Evolutionary conservation across 2,797 vertebrate species (phyloP), one percentile per base, ranked within the genome.

Genomic region (Lacerta bilineata): DNA sequence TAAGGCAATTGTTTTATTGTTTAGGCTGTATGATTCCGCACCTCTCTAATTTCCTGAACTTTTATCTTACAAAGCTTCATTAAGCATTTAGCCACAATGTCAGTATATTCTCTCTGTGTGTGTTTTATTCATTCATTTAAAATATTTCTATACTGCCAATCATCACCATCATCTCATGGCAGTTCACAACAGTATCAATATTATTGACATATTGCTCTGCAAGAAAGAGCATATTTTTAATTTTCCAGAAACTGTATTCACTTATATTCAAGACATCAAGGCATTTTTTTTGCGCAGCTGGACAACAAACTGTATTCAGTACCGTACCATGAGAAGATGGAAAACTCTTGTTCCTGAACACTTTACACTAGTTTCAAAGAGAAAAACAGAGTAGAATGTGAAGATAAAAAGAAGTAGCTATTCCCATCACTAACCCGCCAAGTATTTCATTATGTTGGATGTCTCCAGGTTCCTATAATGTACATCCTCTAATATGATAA

Each of bases 401-500:
- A 89, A 69, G 87, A 90, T 18, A 91, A 76, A 27, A 75, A 83
- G 7, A 94, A 89, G 9, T 72, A 78, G 6, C 66, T 33, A 55
- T 75, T 27, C 88, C 27, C 1, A 41, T 90, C 68, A 10, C 83
- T 74, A 90, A 81, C 2, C 0, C 15, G 71, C 76, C 86, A 84
- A 89, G 43, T 93, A 89, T 27, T 79, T 92, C 69, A 90, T 87
- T 93, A 93, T 74, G 36, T 74, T 86, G 10, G 93, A 84, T 86
- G 94, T 92, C n/a, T 89, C 90, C 79, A 92, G 78, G 87, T 89
- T 8, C 8, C 50, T 84, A 36, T 46, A 72, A 69, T 92, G 88
- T 92, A 93, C 69, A 93, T 91, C 84, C 94, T 82, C 33, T 91
- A 88, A 87, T 91, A 90, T 71, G 81, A 68, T 55, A 46, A 20